Conservation (phyloP, 2,113 vertebrate species). For the Panthera tigris region DNA sequence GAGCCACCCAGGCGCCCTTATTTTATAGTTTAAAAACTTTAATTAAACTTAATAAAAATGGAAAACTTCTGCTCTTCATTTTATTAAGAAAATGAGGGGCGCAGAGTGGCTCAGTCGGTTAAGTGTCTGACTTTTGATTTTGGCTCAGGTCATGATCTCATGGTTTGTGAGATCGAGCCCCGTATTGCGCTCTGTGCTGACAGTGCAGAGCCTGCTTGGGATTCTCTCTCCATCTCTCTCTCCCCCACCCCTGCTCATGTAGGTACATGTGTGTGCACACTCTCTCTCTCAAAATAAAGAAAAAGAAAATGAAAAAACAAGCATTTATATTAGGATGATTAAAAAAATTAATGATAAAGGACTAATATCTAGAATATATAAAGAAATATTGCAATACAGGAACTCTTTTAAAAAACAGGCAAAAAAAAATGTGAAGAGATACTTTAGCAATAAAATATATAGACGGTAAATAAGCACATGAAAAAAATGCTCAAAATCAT, state of each 20-base stretch:
- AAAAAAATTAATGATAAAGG: neutral
- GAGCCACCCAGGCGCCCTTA: no score
- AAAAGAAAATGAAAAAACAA: neutral
- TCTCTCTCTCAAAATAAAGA: no score
- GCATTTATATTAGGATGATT: neutral
- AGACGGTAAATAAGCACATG: neutral
- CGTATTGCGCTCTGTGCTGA: no score
- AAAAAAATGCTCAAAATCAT: neutral
- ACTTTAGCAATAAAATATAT: neutral
- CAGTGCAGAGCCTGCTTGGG: no score
- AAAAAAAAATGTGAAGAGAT: neutral
- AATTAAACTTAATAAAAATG: neutral
- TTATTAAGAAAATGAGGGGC: neutral
- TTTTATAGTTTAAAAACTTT: neutral
- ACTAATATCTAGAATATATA: neutral
- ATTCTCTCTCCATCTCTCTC: no score
- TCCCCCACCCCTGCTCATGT: no score
- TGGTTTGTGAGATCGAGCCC: no score
- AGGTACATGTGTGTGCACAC: no score
- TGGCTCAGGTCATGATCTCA: no score
- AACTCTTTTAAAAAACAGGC: neutral
- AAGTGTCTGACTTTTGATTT: no score
- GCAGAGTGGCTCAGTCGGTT: no score
- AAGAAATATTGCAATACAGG: slow-evolving; percentile 8
- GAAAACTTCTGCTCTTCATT: neutral